Conservation (phyloP, 2,888 invertebrate species). For the Melanotus villosus region DNA sequence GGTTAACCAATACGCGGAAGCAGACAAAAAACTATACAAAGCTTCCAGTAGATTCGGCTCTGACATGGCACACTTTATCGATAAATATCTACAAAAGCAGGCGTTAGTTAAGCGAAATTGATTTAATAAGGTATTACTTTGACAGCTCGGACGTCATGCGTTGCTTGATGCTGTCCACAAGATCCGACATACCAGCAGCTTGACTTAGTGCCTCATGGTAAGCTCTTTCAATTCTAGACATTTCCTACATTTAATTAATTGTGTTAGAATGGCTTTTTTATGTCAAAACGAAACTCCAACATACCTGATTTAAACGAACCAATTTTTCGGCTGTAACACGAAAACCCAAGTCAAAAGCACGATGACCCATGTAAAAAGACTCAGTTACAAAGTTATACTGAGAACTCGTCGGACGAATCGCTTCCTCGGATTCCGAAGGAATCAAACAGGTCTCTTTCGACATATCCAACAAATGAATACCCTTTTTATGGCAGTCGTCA, state of each 20-base stretch:
- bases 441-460: conserved; percentile 85
- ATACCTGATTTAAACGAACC: conserved; percentile 74
- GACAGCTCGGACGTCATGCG: conserved; percentile 76
- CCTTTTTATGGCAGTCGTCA: conserved; percentile 73
- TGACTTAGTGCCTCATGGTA: conserved; percentile 78
- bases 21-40: conserved; percentile 83
- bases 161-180: conserved; percentile 75
- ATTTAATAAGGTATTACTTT: conserved; percentile 67
- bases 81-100: conserved; percentile 73
- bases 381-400: conserved; percentile 90
- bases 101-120: not conserved
- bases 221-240: conserved; percentile 82
- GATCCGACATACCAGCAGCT: conserved; percentile 65
- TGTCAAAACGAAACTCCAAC: too few species aligned
- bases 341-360: conserved; percentile 85
- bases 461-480: conserved; percentile 80
- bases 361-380: conserved; percentile 92
- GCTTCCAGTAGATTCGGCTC: conserved; percentile 81
- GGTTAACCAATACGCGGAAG: conserved; percentile 87
- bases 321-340: conserved; percentile 79
- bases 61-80: conserved; percentile 81
- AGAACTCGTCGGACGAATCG: conserved; percentile 71
- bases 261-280: not conserved
- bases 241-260: conserved; percentile 64
- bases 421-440: conserved; percentile 74